Evolutionary conservation across 2,888 invertebrate genomes (phyloP), one percentile per base, ranked within the genome.

Genomic region (Andrena camellia): DNA sequence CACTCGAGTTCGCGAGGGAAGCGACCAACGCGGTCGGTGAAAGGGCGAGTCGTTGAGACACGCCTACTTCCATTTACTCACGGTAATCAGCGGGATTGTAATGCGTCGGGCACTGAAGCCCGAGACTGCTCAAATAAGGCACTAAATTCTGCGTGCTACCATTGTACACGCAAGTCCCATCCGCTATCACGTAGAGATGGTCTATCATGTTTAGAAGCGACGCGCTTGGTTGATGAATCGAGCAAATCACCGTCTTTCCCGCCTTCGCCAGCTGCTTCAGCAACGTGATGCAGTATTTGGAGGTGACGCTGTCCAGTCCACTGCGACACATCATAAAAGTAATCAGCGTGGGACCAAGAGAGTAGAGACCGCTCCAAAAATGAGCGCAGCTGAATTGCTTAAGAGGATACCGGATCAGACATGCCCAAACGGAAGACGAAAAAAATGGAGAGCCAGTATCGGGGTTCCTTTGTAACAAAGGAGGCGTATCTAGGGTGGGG

Each of bases 31-130:
- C 54, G n/a, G 52, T 8, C 52, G 6, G n/a, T 52, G 52, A n/a
- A 20, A 6, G 6, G n/a, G 52, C 52, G 54, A n/a, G n/a, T 54
- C 54, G 50, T 10, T 33, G 13, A 1, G 13, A 8, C 2, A 7
- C 26, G 10, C 1, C 10, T 23, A 48, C 48, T 52, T 35, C 7
- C 8, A 76, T 70, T 74, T 72, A 74, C 96, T 96, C 94, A 98
- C 98, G 95, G 94, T 96, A 98, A 94, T 98, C 98, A 20, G 98
- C 97, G 57, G 98, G 98, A 94, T 98, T 98, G 94, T 99, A 98
- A 91, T 97, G 98, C 20, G 97, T 96, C 0, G 98, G 99, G 94
- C 99, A 99, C 35, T 95, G 94, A 17, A 98, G 94, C 85, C 96
- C 96, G 78, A 96, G 94, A 84, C 96, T 95, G 95, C 95, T 83